These are phyloP conservation scores for Atopsyche davidsoni DNA, from an alignment of 1,140 invertebrate genomes.

Conservation along the genomic window DNA sequence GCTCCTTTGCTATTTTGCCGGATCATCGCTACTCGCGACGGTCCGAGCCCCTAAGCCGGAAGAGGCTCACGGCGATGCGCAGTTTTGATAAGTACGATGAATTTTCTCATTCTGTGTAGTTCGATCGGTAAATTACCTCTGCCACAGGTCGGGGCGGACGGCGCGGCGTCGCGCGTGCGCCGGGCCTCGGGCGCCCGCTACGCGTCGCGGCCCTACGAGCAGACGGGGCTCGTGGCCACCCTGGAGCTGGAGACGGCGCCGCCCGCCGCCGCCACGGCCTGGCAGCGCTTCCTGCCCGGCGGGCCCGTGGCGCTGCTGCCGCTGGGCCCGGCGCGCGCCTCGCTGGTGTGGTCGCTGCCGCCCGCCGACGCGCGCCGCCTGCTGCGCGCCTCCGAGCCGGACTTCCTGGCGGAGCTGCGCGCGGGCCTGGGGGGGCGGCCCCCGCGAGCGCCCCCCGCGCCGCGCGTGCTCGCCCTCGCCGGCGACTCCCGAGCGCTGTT, in stretches of 20 bases:
- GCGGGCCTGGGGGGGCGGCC: slow-evolving; percentile 42
- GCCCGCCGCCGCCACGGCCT: slow-evolving; percentile 88
- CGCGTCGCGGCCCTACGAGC: slow-evolving; percentile 76
- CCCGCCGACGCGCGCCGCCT: slow-evolving; percentile 67
- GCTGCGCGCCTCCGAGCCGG: slow-evolving; percentile 52
- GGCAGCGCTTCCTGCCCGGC: slow-evolving; percentile 89
- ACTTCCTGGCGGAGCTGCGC: slow-evolving; percentile 47
- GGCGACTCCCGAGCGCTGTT: slow-evolving; percentile 75
- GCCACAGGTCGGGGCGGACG: slow-evolving; percentile 86
- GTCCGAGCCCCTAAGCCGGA: too few species aligned
- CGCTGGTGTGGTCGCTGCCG: slow-evolving; percentile 87
- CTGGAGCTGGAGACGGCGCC: slow-evolving; percentile 65
- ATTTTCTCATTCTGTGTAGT: too few species aligned
- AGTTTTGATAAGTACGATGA: too few species aligned
- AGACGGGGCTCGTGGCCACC: slow-evolving; percentile 87
- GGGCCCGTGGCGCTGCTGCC: slow-evolving; percentile 91
- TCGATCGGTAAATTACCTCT: too few species aligned
- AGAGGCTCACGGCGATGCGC: too few species aligned
- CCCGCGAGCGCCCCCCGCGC: slow-evolving; percentile 72
- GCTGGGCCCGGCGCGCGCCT: slow-evolving; percentile 68
- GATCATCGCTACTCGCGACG: too few species aligned
- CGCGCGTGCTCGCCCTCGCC: slow-evolving; percentile 61
- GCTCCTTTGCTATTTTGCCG: too few species aligned
- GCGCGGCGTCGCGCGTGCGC: slow-evolving; percentile 79
- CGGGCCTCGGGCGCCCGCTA: slow-evolving; percentile 73